These are phyloP conservation scores for Cichladusa arquata DNA, from an alignment of 2,113 vertebrate genomes.

Conservation along the genomic window DNA sequence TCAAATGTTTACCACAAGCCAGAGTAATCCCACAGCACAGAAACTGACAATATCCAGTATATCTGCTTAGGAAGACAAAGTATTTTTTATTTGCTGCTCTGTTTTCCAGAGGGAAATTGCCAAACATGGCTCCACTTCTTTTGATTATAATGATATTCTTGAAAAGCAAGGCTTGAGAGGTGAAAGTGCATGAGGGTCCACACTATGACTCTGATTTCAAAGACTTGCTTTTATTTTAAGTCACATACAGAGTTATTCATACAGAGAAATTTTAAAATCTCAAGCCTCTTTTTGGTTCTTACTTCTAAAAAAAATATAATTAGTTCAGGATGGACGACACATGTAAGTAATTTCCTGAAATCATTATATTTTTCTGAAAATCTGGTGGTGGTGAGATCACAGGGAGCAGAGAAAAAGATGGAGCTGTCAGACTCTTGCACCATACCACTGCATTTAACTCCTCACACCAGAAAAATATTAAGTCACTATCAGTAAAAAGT, in stretches of 20 bases:
- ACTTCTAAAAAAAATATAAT: neutral
- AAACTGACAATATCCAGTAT: neutral
- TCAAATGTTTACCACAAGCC: neutral
- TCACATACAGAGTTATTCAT: constrained; percentile 82
- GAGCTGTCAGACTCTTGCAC: neutral
- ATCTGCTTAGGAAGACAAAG: neutral
- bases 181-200: neutral
- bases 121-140: neutral
- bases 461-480: constrained; percentile 71
- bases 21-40: neutral
- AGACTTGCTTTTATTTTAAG: constrained; percentile 81
- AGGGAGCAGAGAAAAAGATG: neutral
- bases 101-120: neutral
- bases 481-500: constrained; percentile 68
- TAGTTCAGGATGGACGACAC: neutral
- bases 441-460: constrained; percentile 42
- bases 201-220: neutral
- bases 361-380: constrained; percentile 52
- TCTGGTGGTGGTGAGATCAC: constrained; percentile 46
- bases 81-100: neutral
- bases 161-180: neutral
- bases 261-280: constrained; percentile 83
- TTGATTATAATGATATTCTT: neutral
- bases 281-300: constrained; percentile 68
- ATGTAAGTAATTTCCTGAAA: constrained; percentile 55